Base-by-base conservation (phyloP, 2,888 invertebrate species). In the Athalia circularis region DNA sequence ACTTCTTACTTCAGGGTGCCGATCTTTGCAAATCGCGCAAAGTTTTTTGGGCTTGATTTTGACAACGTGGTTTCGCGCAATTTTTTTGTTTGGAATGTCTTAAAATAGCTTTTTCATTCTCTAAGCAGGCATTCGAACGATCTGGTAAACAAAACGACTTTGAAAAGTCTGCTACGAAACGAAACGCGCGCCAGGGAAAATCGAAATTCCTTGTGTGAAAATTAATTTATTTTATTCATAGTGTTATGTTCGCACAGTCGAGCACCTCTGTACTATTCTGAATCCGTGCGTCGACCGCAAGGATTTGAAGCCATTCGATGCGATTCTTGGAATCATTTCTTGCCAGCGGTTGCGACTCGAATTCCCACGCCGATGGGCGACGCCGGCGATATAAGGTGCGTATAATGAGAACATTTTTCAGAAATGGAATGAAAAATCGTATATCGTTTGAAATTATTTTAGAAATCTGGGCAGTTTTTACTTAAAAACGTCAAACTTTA, bases 291-390 rank as follows among this genome's bases (percentile, higher is more conserved):
- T 11, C 65, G 77, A 61, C 78, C 77, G 13, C 57, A 8, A 47
- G 78, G 77, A 8, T 82, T 82, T 67, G 57, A 57, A 45, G 79
- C 80, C 13, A 3, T 78, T 15, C 72, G 64, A 3, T 82, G 81
- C 48, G 65, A 77, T 43, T 77, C 77, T 48, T 82, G 79, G 80
- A 75, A 81, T 9, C 70, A 80, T 48, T 82, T 80, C 52, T 77
- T 68, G 54, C 61, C 15, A 57, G 78, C 8, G 70, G 68, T 15
- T 82, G 80, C 65, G 64, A 79, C 77, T 61, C 29, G 5, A 64
- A 65, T 47, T 8, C 78, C 7, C 62, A 65, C 11, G 79, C 77
- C 11, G 3, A 84, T 84, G 84, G 84, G 84, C 4, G 80, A 83
- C 4, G 78, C 79, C 59, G 75, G 79, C 9, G 75, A 79, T 48